Evolutionary conservation across 2,888 invertebrate species (phyloP).

Genomic region (Microplitis deprimator): DNA sequence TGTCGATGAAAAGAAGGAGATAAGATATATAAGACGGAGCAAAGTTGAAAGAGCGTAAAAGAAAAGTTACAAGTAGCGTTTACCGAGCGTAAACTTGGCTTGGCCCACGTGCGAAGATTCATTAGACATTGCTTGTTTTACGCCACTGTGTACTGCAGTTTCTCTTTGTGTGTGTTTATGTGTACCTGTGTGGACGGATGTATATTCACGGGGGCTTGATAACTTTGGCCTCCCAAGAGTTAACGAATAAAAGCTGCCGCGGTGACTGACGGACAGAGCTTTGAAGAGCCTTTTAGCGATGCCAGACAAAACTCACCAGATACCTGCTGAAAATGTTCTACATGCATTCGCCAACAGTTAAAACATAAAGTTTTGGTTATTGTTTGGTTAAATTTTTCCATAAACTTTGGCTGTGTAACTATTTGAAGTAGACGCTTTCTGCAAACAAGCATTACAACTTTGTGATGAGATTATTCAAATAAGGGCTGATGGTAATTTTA

Average conservation of each 20-base stretch:
- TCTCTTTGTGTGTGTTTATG: not conserved
- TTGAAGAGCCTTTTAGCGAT: constrained; percentile 24
- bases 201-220: constrained; percentile 36
- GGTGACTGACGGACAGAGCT: constrained; percentile 12
- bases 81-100: constrained; percentile 48
- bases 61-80: constrained; percentile 44
- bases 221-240: constrained; percentile 35
- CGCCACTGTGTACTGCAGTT: constrained; percentile 3
- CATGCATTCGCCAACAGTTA: too few relatives aligned
- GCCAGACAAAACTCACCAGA: not conserved
- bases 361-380: too few relatives aligned
- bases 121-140: constrained; percentile 49
- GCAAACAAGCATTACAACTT: too few relatives aligned
- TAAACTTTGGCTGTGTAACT: too few relatives aligned
- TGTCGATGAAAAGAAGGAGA: constrained; percentile 8
- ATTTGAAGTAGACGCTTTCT: too few relatives aligned
- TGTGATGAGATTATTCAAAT: too few relatives aligned
- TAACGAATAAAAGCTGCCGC: constrained; percentile 6
- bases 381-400: too few relatives aligned
- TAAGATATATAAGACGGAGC: constrained; percentile 12
- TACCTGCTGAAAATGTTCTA: too few relatives aligned
- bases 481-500: too few relatives aligned
- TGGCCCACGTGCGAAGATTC: constrained; percentile 43
- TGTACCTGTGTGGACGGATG: not conserved
- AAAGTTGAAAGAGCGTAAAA: constrained; percentile 23